These are phyloP conservation scores for Chelonus insularis DNA, from an alignment of 1,140 invertebrate species.

Conservation along the genomic window DNA sequence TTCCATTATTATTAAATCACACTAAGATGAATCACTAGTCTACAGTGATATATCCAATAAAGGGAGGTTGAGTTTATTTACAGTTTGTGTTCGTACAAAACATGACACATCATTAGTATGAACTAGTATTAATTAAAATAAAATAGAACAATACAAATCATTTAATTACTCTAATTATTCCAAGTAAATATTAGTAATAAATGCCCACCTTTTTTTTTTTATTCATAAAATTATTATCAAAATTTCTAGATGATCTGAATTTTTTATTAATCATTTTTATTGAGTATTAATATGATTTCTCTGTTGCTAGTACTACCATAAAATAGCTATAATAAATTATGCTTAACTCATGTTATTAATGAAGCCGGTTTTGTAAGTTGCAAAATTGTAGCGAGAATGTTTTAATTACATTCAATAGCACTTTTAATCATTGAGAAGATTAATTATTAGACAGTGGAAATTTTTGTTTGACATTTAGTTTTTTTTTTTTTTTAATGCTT, in stretches of 20 bases:
- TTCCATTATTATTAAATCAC: conserved; percentile 6
- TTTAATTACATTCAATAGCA: background rate
- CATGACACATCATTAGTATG: conserved; percentile 1
- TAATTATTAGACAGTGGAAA: no score
- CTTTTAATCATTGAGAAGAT: no score
- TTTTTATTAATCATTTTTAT: no score
- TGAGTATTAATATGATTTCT: no score
- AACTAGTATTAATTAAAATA: background rate
- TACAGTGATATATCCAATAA: background rate
- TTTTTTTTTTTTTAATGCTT: conserved; percentile 5
- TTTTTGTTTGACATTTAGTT: background rate
- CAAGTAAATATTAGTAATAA: background rate
- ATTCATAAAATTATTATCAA: no score
- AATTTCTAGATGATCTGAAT: no score
- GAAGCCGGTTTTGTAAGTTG: background rate
- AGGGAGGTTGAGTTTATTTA: background rate
- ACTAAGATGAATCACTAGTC: conserved; percentile 3
- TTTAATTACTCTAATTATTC: background rate
- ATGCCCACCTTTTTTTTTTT: no score
- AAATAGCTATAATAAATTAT: background rate
- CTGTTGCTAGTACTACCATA: no score
- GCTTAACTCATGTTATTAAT: background rate
- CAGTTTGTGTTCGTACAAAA: background rate
- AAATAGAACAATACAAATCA: no score
- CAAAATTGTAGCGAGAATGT: background rate